Conservation (phyloP, 2,888 invertebrate species). For the Drosophila mettleri region DNA sequence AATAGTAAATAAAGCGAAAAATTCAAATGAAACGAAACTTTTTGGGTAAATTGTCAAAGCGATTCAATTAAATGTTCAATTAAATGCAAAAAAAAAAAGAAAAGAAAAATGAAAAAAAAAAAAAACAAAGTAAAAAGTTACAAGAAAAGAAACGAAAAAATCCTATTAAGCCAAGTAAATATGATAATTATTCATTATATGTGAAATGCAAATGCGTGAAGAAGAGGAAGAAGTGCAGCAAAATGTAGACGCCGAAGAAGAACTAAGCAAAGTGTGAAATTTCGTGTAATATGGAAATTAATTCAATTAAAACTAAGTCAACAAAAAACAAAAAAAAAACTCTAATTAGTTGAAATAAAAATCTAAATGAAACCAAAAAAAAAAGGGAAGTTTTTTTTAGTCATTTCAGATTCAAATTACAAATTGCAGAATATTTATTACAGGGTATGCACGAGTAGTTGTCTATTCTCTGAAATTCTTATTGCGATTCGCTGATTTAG, state of each 20-base stretch:
- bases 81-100: constrained; percentile 48
- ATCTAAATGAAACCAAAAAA: constrained; percentile 52
- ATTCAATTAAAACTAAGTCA: constrained; percentile 71
- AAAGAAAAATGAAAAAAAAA: constrained; percentile 24
- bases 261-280: constrained; percentile 66
- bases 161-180: constrained; percentile 78
- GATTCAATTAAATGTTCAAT: constrained; percentile 71
- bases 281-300: constrained; percentile 65
- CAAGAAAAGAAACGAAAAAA: constrained; percentile 46
- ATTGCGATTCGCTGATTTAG: not conserved
- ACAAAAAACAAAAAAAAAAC: constrained; percentile 59
- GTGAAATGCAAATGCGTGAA: constrained; percentile 43
- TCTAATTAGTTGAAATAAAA: constrained; percentile 70
- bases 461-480: not conserved
- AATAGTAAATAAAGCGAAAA: constrained; percentile 9
- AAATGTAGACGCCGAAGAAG: constrained; percentile 39
- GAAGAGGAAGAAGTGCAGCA: constrained; percentile 13
- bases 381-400: too few relatives aligned
- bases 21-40: constrained; percentile 34
- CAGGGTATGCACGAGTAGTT: not conserved
- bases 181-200: constrained; percentile 61
- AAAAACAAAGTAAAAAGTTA: constrained; percentile 21
- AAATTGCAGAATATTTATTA: not conserved
- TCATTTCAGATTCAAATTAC: too few relatives aligned
- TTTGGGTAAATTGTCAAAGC: constrained; percentile 61